A percentile compares a stretch with the other conserved stretches of the same genome.
Evolutionary conservation across 1,140 invertebrate genomes (phyloP).

Genomic region (Platyura marginata): DNA sequence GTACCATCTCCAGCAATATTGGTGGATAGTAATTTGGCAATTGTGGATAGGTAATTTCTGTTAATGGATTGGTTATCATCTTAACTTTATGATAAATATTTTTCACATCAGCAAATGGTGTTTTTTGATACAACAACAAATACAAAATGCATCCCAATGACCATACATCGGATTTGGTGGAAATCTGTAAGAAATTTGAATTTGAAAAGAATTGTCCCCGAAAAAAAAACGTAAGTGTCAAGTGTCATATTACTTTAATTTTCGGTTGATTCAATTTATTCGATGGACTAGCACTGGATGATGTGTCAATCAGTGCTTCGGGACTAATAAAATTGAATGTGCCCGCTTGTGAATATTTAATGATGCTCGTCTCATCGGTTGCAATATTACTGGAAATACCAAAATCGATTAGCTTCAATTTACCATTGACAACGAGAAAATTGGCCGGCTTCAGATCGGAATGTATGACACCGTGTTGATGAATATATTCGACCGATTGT

Average conservation of each 20-base stretch:
- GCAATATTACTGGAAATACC: conserved; percentile 87
- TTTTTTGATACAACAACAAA: conserved; percentile 72
- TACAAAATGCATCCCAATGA: conserved; percentile 94
- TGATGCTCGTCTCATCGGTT: conserved; percentile 74
- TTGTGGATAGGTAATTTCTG: conserved; percentile 53
- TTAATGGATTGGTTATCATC: conserved; percentile 62
- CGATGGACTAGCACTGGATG: conserved; percentile 17
- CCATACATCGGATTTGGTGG: conserved; percentile 91
- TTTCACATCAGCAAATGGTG: conserved; percentile 77
- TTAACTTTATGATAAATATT: conserved; percentile 56
- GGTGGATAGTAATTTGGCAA: conserved; percentile 16
- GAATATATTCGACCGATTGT: conserved; percentile 75
- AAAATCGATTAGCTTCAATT: conserved; percentile 93
- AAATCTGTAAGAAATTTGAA: conserved; percentile 43
- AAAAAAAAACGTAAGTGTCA: background rate
- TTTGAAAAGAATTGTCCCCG: background rate
- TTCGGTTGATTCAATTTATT: conserved; percentile 16
- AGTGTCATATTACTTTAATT: conserved; percentile 12
- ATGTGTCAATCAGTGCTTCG: conserved; percentile 58
- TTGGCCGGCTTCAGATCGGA: conserved; percentile 95
- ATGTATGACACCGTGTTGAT: conserved; percentile 81
- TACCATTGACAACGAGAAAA: conserved; percentile 74
- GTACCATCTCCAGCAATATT: conserved; percentile 29
- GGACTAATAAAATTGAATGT: conserved; percentile 96
- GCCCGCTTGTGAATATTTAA: conserved; percentile 62